Base-by-base conservation (phyloP, 2,113 vertebrate species). In the Octodon degus region DNA sequence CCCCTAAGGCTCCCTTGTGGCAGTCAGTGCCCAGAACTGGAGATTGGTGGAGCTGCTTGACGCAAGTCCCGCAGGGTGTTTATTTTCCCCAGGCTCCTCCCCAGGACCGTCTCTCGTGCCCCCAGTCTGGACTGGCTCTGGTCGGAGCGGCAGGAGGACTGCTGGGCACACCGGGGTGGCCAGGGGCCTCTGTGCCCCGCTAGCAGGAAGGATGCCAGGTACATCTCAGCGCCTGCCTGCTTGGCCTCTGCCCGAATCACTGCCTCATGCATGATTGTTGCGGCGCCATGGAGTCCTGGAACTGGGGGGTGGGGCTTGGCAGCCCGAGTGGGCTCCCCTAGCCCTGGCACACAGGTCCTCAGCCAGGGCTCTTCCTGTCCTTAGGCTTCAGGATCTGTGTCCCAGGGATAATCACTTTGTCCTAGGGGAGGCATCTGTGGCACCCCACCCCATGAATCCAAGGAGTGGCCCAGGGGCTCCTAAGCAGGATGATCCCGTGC, bases 31-130 rank as follows among this genome's bases (percentile, higher is more conserved):
- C 77, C 65, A 25, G 80, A 81, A 90, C 63, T 19, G 43, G 76
- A 74, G 76, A 22, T 55, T 1, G 8, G 53, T 7, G 86, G 43
- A 22, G 20, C 68, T 65, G 43, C 92, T 60, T 63, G 62, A 79
- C n/a, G 24, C 90, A 53, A 62, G 86, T 90, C 95, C 94, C 37
- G 96, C 93, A 90, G 97, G 95, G 93, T 97, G 82, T 97, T 96
- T 96, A 93, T 98, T 97, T 96, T 97, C 92, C 97, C 95, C 94
- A 97, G 97, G 93, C 97, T 96, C 86, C 95, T 95, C 82, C 94
- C 97, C 96, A 92, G 97, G 97, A 97, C 95, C 95, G 14, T 97
- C 93, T 97, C 94, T 96, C 19, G 4, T 93, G 92, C 92, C 95
- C 96, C 90, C 96, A 0, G n/a, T 96, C 96, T 94, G 97, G 95